phyloP scores from a whole-genome alignment of 1,140 invertebrate genomes.

The Daktulosphaira vitifoliae region DNA sequence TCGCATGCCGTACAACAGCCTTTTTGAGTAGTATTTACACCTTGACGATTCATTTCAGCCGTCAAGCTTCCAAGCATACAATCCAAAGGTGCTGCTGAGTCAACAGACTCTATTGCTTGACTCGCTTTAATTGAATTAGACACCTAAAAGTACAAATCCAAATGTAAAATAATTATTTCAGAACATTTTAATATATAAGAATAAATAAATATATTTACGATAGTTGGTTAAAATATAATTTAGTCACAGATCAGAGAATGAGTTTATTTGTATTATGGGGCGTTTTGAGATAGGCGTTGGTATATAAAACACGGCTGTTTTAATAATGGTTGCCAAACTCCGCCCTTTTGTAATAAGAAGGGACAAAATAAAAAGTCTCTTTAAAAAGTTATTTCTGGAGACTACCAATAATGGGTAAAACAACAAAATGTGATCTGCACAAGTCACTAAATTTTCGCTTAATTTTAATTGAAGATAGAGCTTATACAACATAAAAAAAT shows the following conservation, averaged over 20 bases:
- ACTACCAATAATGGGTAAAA: constrained; percentile 32
- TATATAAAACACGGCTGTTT: constrained; percentile 23
- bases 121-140: constrained; percentile 6
- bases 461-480: too few relatives aligned
- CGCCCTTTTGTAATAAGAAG: constrained; percentile 10
- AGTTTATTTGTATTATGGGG: constrained; percentile 13
- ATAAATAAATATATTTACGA: too few relatives aligned
- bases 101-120: constrained; percentile 35
- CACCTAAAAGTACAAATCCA: background rate
- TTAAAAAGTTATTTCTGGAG: constrained; percentile 29
- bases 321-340: constrained; percentile 18
- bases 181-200: too few relatives aligned
- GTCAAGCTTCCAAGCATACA: constrained; percentile 88
- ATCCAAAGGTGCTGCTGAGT: constrained; percentile 61
- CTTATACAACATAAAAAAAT: too few relatives aligned
- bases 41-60: constrained; percentile 93
- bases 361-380: constrained; percentile 23
- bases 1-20: constrained; percentile 96
- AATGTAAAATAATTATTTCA: too few relatives aligned
- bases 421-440: constrained; percentile 24
- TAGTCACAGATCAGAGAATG: background rate
- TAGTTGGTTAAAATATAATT: too few relatives aligned
- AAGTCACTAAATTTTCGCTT: constrained; percentile 25
- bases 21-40: constrained; percentile 93
- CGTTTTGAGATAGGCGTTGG: background rate